Percentiles rank a stretch among this genome's conserved stretches.
Evolutionary conservation across 2,113 vertebrate species (phyloP).

Genomic region (Gadus chalcogrammus): DNA sequence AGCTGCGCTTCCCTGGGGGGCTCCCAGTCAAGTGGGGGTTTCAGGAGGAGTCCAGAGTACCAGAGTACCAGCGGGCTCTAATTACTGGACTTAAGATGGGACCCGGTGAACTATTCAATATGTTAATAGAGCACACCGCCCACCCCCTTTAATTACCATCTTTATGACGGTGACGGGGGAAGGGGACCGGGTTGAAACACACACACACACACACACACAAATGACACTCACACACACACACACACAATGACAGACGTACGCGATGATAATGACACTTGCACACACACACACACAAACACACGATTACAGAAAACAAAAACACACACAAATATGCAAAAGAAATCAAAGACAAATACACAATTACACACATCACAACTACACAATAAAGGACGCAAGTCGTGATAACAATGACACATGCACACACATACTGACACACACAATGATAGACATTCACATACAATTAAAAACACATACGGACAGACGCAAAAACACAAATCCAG

Average conservation of each 20-base stretch:
- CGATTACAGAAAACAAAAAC: background rate
- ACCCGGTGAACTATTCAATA: conserved; percentile 41
- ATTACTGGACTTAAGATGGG: conserved; percentile 47
- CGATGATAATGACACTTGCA: background rate
- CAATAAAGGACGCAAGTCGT: background rate
- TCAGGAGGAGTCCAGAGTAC: conserved; percentile 48
- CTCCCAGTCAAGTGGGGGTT: conserved; percentile 34
- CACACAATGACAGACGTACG: conserved; percentile 5
- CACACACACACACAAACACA: background rate
- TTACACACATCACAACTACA: background rate
- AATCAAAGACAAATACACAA: conserved; percentile 29
- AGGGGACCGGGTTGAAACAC: conserved; percentile 18
- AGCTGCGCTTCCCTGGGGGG: conserved; percentile 41
- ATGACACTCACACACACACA: conserved; percentile 1
- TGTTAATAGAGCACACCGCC: conserved; percentile 40
- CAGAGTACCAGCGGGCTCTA: conserved; percentile 48
- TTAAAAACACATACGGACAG: too few relatives aligned
- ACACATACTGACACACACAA: background rate
- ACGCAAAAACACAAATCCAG: too few relatives aligned
- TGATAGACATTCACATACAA: background rate
- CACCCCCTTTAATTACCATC: conserved; percentile 55
- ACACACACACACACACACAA: conserved; percentile 27
- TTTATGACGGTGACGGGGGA: conserved; percentile 29
- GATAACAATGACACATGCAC: background rate
- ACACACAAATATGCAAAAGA: conserved; percentile 9